A percentile compares a stretch with the other conserved stretches of the same genome.
phyloP scores from a whole-genome alignment of 2,797 vertebrate genomes.

The Melanotaenia boesemani region DNA sequence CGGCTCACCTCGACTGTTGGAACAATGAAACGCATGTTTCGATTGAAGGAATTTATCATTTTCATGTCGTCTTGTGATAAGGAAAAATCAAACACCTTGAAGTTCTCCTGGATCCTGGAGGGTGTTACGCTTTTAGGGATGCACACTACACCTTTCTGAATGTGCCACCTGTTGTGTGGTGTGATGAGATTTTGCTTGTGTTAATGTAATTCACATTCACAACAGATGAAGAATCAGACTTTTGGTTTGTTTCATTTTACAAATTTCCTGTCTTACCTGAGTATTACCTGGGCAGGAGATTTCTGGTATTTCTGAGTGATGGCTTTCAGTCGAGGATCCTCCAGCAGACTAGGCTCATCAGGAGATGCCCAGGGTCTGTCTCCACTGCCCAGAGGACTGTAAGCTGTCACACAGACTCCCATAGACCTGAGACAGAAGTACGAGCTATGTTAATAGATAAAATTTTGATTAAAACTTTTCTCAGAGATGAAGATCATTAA shows the following conservation, averaged over 20 bases:
- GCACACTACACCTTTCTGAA: slow-evolving; percentile 80
- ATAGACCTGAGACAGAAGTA: slow-evolving; percentile 54
- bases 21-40: slow-evolving; percentile 73
- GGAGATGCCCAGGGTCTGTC: slow-evolving; percentile 83
- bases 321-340: slow-evolving; percentile 69
- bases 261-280: slow-evolving; percentile 64
- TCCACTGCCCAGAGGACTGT: slow-evolving; percentile 84
- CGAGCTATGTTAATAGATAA: not conserved
- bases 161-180: slow-evolving; percentile 75
- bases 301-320: slow-evolving; percentile 71
- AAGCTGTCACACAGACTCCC: slow-evolving; percentile 78
- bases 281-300: slow-evolving; percentile 80
- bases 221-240: not conserved
- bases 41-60: slow-evolving; percentile 73
- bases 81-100: slow-evolving; percentile 81
- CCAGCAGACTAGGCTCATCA: slow-evolving; percentile 73
- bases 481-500: not conserved
- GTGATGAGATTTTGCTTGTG: not conserved
- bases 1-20: slow-evolving; percentile 74
- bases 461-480: not conserved
- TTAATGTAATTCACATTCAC: not conserved
- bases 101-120: slow-evolving; percentile 82
- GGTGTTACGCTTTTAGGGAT: slow-evolving; percentile 84
- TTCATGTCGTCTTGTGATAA: slow-evolving; percentile 77
- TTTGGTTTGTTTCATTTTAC: not conserved